phyloP scores from a whole-genome alignment of 2,113 vertebrate genomes.

The Polyodon spathula region DNA sequence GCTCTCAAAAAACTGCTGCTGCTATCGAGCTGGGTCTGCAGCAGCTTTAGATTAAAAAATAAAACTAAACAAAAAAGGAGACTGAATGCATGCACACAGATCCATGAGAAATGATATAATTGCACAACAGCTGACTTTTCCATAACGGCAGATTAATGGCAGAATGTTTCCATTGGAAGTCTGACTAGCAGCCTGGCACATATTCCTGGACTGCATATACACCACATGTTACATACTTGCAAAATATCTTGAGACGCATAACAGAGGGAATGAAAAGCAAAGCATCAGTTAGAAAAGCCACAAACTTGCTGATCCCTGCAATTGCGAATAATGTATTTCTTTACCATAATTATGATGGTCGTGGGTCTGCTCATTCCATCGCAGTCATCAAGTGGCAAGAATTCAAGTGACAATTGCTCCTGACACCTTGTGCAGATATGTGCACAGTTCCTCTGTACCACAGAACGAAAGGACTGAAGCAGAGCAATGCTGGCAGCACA shows the following conservation, averaged over 20 bases:
- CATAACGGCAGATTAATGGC: not conserved
- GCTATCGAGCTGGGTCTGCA: not conserved
- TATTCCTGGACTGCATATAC: not conserved
- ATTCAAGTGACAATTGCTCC: conserved; percentile 79
- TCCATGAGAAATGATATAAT: not conserved
- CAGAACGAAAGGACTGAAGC: conserved; percentile 78
- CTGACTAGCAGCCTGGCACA: not conserved
- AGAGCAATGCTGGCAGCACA: conserved; percentile 90
- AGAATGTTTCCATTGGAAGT: not conserved
- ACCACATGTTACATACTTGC: no score
- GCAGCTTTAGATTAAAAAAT: not conserved
- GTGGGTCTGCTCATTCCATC: conserved; percentile 73
- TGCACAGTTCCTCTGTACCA: conserved; percentile 85
- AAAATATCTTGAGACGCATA: no score
- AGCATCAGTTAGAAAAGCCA: not conserved
- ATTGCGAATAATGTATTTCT: conserved; percentile 22
- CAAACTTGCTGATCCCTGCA: not conserved
- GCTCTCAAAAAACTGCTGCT: not conserved
- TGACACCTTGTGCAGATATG: conserved; percentile 75
- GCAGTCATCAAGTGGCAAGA: conserved; percentile 73
- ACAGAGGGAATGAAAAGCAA: no score
- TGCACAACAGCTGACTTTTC: not conserved
- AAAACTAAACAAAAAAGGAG: not conserved
- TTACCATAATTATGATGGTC: conserved; percentile 88
- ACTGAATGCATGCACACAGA: not conserved